These are phyloP conservation scores for Notothenia rossii DNA, from an alignment of 2,113 vertebrate species.

Conservation along the genomic window DNA sequence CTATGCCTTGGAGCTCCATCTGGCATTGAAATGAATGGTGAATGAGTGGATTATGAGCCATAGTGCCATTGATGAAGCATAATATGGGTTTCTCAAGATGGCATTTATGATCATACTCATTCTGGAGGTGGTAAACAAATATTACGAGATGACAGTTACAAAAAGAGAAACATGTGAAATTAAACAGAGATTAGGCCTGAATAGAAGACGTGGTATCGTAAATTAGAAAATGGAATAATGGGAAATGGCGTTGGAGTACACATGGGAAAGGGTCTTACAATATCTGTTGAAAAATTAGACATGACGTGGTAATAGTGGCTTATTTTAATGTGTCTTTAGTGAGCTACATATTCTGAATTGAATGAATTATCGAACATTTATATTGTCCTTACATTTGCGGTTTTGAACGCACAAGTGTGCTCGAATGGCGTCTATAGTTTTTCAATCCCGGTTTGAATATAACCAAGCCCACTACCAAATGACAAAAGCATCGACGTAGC, in stretches of 20 bases:
- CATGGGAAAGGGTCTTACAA: not conserved
- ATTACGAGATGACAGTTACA: not conserved
- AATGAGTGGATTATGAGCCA: slow-evolving; percentile 16
- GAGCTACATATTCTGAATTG: not conserved
- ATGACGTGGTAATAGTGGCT: not conserved
- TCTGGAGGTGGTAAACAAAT: not conserved
- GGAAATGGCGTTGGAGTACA: not conserved
- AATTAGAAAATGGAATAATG: not conserved
- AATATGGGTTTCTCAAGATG: slow-evolving; percentile 1
- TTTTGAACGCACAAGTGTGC: too few relatives aligned
- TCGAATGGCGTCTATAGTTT: too few relatives aligned
- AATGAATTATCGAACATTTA: not conserved
- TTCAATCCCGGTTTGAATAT: too few relatives aligned
- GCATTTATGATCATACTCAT: not conserved
- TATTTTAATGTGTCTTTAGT: not conserved
- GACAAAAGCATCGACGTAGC: too few relatives aligned
- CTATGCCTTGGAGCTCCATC: not conserved
- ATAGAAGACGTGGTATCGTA: not conserved
- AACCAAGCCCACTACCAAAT: too few relatives aligned
- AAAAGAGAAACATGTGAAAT: not conserved
- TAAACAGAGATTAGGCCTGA: not conserved
- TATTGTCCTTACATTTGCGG: too few relatives aligned
- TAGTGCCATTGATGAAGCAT: not conserved
- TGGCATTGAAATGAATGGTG: not conserved
- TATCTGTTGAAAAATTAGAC: too few relatives aligned